Percentiles rank a stretch among this genome's conserved stretches.
Evolutionary conservation across 2,888 invertebrate species (phyloP).

Genomic region (Coenonympha arcania): DNA sequence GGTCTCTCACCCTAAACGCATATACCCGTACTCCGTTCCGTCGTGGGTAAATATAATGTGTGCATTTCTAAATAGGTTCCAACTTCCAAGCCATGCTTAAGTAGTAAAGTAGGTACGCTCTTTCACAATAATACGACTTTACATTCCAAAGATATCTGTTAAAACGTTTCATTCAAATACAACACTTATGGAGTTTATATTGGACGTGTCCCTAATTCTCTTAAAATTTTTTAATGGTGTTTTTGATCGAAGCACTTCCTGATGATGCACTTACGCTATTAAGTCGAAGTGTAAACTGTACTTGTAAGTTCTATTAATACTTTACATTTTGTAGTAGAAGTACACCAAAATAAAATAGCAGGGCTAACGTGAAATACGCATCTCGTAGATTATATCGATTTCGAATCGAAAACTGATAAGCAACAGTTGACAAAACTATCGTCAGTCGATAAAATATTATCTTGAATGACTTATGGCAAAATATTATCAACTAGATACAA

Average conservation of each 20-base stretch:
- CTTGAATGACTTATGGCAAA: no score
- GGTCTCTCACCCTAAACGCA: no score
- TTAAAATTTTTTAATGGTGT: conserved; percentile 53
- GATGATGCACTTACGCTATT: conserved; percentile 32
- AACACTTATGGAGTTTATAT: conserved; percentile 38
- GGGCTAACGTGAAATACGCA: background rate
- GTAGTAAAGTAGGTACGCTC: background rate
- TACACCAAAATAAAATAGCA: conserved; percentile 13
- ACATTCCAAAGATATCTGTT: conserved; percentile 13
- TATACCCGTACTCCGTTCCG: no score
- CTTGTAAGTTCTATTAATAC: conserved; percentile 49
- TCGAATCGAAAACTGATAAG: no score
- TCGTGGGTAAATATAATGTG: no score
- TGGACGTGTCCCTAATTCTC: conserved; percentile 47
- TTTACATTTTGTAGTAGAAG: conserved; percentile 38
- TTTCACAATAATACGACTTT: conserved; percentile 3
- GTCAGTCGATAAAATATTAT: no score
- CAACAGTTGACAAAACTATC: no score
- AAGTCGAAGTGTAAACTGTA: conserved; percentile 18
- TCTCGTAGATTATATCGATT: no score
- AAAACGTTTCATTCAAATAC: conserved; percentile 33
- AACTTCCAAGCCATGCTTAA: background rate
- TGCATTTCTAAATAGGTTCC: background rate
- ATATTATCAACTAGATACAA: no score
- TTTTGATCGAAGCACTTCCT: conserved; percentile 48